These are phyloP conservation scores for Neosalanx taihuensis DNA, from an alignment of 2,797 vertebrate species.

Conservation along the genomic window DNA sequence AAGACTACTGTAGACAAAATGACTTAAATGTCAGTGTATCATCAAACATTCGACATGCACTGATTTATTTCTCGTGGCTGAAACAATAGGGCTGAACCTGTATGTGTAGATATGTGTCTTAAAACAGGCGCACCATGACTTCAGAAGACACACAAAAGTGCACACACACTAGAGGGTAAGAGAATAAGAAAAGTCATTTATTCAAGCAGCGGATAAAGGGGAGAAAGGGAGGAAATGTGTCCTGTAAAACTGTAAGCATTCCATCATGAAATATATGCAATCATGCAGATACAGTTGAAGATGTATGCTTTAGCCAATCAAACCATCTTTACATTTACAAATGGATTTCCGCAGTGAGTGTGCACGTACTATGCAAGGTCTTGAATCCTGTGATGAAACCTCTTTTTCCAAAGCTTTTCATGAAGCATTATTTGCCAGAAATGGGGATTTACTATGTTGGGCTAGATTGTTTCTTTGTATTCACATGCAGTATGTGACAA, in stretches of 20 bases:
- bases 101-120: conserved; percentile 49
- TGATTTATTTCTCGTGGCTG: conserved; percentile 58
- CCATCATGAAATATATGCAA: conserved; percentile 18
- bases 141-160: conserved; percentile 27
- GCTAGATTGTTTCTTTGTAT: background rate
- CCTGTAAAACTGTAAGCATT: conserved; percentile 6
- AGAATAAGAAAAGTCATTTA: background rate
- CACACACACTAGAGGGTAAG: conserved; percentile 19
- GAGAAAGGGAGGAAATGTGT: background rate
- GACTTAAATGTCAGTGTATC: conserved; percentile 38
- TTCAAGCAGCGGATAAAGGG: background rate
- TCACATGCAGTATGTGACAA: background rate
- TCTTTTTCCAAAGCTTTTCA: conserved; percentile 6
- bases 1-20: conserved; percentile 19
- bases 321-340: background rate
- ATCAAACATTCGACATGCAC: conserved; percentile 48
- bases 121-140: conserved; percentile 44
- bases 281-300: conserved; percentile 21
- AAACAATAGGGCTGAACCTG: conserved; percentile 49
- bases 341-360: background rate
- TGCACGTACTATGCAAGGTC: background rate
- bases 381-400: background rate
- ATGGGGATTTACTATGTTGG: background rate
- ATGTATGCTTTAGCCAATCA: conserved; percentile 10
- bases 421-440: background rate